Conservation (phyloP, 1,140 invertebrate genomes). For the Lycorma delicatula region DNA sequence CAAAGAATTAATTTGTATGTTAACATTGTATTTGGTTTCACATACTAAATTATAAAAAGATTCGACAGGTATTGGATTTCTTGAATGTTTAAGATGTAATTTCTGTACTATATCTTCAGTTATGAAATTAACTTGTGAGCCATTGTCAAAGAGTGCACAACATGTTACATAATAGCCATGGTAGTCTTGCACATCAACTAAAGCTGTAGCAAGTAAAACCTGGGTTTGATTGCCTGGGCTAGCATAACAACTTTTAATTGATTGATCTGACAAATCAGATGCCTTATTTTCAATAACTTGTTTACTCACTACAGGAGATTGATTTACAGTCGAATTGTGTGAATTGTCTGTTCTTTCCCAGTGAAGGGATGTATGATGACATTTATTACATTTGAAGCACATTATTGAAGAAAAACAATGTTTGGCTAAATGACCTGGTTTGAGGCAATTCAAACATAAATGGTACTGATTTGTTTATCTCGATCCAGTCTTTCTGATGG, state of each 20-base stretch:
- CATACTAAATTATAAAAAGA: neutral
- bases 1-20: no score
- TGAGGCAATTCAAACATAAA: slow-evolving; percentile 1
- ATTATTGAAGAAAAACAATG: neutral
- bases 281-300: neutral
- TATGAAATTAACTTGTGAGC: neutral
- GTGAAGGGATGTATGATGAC: neutral
- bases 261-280: neutral
- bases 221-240: neutral
- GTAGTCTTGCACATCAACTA: neutral
- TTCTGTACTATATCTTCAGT: neutral
- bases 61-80: neutral
- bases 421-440: neutral
- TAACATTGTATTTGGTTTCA: no score
- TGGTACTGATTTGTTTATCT: neutral
- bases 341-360: neutral
- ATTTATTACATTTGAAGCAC: neutral
- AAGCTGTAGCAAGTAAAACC: neutral
- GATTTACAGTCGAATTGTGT: neutral
- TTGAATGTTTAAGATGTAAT: neutral
- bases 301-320: neutral
- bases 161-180: neutral
- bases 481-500: neutral
- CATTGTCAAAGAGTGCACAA: neutral
- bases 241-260: neutral